phyloP scores from a whole-genome alignment of 2,797 vertebrate genomes.

The Cryptoprocta ferox region DNA sequence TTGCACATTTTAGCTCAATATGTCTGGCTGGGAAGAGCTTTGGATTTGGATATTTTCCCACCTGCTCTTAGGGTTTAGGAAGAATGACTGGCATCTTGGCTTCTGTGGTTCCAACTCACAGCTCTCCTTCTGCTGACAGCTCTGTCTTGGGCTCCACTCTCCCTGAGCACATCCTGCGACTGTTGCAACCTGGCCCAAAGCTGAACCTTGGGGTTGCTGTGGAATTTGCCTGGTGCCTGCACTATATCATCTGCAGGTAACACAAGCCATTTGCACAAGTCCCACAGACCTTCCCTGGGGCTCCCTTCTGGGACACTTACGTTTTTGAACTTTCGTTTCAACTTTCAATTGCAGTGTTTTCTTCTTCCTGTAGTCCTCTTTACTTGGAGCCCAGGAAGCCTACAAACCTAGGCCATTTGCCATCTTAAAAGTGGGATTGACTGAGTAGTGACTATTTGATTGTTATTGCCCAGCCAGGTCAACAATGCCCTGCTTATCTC shows the following conservation, averaged over 20 bases:
- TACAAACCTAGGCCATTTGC: neutral
- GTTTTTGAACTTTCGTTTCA: neutral
- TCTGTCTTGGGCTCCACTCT: conserved; percentile 90
- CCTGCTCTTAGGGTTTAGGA: neutral
- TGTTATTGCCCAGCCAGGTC: conserved; percentile 82
- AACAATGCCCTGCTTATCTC: conserved; percentile 86
- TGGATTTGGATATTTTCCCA: neutral
- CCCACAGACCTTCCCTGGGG: neutral
- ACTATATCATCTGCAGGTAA: conserved; percentile 95
- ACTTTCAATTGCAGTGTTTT: conserved; percentile 22
- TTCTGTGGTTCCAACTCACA: neutral
- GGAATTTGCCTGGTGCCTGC: conserved; percentile 97
- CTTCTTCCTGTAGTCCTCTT: neutral
- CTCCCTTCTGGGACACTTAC: neutral
- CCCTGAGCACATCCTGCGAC: conserved; percentile 88
- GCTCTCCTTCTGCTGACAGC: conserved; percentile 83
- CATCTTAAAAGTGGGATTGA: neutral
- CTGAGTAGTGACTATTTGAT: conserved; percentile 32
- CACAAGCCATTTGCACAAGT: neutral
- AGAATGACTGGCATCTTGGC: neutral
- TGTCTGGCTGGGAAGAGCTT: neutral
- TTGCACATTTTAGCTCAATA: neutral
- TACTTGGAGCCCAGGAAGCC: neutral
- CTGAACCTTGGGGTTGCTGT: conserved; percentile 90
- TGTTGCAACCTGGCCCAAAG: conserved; percentile 89